Conservation (phyloP, 2,888 invertebrate genomes). For the Stramonita haemastoma region DNA sequence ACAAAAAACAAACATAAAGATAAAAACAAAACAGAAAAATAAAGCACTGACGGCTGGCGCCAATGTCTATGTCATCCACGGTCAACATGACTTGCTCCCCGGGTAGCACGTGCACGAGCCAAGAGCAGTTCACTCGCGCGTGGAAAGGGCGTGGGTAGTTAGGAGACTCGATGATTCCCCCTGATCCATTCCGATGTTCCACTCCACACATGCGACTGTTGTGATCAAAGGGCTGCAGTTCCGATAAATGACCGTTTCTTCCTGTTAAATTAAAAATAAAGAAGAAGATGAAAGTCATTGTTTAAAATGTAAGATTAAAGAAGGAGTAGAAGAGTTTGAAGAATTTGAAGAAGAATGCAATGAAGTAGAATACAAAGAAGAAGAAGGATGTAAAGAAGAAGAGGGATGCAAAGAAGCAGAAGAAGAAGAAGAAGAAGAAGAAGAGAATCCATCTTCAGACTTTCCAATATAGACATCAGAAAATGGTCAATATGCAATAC, state of each 20-base stretch:
- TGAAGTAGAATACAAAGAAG: too few species aligned
- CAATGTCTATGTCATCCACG: constrained; percentile 44
- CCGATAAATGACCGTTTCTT: neutral
- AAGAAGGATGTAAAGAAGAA: too few species aligned
- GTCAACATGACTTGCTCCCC: constrained; percentile 44
- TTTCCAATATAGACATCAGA: too few species aligned
- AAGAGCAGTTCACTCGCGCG: constrained; percentile 88
- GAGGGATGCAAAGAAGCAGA: too few species aligned
- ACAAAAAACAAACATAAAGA: neutral
- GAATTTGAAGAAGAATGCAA: too few species aligned
- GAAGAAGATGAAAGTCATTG: neutral
- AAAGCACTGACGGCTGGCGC: constrained; percentile 39
- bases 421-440: too few species aligned
- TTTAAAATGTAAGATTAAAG: too few species aligned
- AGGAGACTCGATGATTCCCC: constrained; percentile 89
- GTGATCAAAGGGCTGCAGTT: constrained; percentile 50
- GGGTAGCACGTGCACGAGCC: constrained; percentile 85
- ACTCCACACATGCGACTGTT: constrained; percentile 41
- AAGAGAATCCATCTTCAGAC: too few species aligned
- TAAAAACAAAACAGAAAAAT: neutral
- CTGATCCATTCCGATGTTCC: constrained; percentile 65
- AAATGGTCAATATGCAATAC: too few species aligned
- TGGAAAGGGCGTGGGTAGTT: constrained; percentile 94
- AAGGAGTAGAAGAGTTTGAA: too few species aligned
- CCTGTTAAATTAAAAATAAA: too few species aligned